A percentile compares a stretch with the other conserved stretches of the same genome.
Conservation (phyloP, 2,888 invertebrate species). For the Habroteleia sp. region DNA sequence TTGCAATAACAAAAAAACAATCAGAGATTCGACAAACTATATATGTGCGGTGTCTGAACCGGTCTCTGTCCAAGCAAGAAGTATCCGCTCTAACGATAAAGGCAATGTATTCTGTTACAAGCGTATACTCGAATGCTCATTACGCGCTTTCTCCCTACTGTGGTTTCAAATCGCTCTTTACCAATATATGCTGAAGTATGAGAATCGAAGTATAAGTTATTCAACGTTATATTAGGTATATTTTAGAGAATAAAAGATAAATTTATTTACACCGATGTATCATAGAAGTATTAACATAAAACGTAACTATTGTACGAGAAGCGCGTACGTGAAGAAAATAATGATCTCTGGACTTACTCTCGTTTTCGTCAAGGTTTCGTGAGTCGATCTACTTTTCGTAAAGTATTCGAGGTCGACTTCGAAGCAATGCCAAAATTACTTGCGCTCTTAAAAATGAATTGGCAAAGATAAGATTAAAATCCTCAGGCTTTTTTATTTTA, state of each 20-base stretch:
- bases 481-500: too few species aligned
- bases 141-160: slow-evolving; percentile 52
- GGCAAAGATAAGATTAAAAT: too few species aligned
- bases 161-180: slow-evolving; percentile 70
- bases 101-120: slow-evolving; percentile 38
- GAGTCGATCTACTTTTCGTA: slow-evolving; percentile 61
- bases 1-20: slow-evolving; percentile 3
- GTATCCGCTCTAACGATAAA: slow-evolving; percentile 49
- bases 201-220: slow-evolving; percentile 3
- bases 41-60: slow-evolving; percentile 34
- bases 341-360: slow-evolving; percentile 53
- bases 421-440: slow-evolving; percentile 7
- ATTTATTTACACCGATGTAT: too few species aligned
- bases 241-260: background rate
- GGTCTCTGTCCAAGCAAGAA: slow-evolving; percentile 48
- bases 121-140: slow-evolving; percentile 38
- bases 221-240: background rate
- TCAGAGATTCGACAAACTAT: slow-evolving; percentile 16
- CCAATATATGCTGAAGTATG: slow-evolving; percentile 10
- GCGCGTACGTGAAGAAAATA: slow-evolving; percentile 34
- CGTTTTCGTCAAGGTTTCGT: slow-evolving; percentile 68
- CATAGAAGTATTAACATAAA: too few species aligned
- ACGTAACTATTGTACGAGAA: slow-evolving; percentile 15
- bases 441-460: too few species aligned
- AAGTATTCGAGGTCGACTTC: slow-evolving; percentile 42